Percentiles rank a stretch among this genome's conserved stretches.
These are phyloP conservation scores for Drosophila rufa DNA, from an alignment of 1,140 invertebrate species.

Conservation along the genomic window DNA sequence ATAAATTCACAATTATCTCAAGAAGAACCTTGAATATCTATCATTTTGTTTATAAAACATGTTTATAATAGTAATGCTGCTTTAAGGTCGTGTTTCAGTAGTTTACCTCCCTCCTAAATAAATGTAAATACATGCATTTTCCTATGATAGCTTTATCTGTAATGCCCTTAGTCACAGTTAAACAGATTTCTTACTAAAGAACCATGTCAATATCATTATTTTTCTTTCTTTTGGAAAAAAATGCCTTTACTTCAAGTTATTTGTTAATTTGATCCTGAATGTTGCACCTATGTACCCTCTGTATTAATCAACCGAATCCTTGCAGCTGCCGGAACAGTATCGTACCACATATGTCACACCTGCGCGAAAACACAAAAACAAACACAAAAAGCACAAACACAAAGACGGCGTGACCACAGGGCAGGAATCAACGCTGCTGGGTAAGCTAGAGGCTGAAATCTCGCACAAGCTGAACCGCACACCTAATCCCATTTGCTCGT, in stretches of 20 bases:
- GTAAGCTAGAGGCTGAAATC: slow-evolving; percentile 45
- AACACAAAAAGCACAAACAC: slow-evolving; percentile 98
- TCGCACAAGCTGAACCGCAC: no score
- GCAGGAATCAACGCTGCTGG: slow-evolving; percentile 89
- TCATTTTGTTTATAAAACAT: no score
- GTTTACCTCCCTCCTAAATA: neutral
- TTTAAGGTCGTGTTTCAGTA: neutral
- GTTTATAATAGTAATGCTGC: no score
- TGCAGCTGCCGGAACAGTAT: slow-evolving; percentile 97
- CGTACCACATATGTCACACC: slow-evolving; percentile 96
- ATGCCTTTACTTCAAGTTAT: neutral
- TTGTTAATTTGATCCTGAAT: neutral
- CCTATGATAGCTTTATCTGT: no score
- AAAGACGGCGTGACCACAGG: slow-evolving; percentile 91
- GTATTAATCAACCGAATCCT: slow-evolving; percentile 34
- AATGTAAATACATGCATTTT: neutral
- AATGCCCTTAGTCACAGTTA: neutral
- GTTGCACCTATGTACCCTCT: neutral
- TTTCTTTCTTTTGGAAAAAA: slow-evolving; percentile 1
- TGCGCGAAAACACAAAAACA: slow-evolving; percentile 96
- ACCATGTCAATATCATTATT: neutral
- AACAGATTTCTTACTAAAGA: neutral
- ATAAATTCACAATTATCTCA: neutral
- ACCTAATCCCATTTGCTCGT: neutral
- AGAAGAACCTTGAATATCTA: neutral